Evolutionary conservation across 2,888 invertebrate species (phyloP), one percentile per base, ranked within the genome.

Genomic region (Hydrotaea cyrtoneurina): DNA sequence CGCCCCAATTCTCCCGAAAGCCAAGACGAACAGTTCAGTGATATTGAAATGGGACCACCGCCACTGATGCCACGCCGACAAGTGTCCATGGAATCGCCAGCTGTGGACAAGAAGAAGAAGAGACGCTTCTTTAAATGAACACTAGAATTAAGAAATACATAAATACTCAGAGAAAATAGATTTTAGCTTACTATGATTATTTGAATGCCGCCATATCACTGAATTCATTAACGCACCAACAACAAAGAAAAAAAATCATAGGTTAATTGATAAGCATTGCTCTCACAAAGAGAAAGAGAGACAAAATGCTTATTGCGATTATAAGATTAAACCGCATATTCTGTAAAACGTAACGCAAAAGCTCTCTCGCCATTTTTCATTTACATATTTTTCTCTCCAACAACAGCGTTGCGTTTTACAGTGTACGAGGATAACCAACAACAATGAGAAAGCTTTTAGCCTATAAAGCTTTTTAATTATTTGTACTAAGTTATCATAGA

Each of bases 91-190:
- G 89, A 88, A 26, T 80, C 86, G 2, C 50, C 88, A 13, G 26
- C 87, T n/a, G 86, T 86, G 7, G 86, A 86, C 15, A 86, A 86
- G 21, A 88, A 89, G 46, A 91, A 90, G 80, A 91, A 90, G 80
- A 90, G 88, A 39, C 79, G 90, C 39, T 90, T 90, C 59, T 91
- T 91, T 83, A 89, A 88, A 75, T 87, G 80, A 76, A 53, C 19
- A 46, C 39, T 46, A 36, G 31, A 39, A 11, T 55, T 77, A 77
- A 36, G 59, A 39, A 19, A 57, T 17, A 53, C 2, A 10, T 31
- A 4, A 55, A 55, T n/a, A 59, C 55, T 74, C 74, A 57, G 62
- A 21, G 53, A 17, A 64, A 69, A 43, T 17, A 39, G 13, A 26
- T 46, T 23, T 46, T 23, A 69, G 15, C 3, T 19, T 69, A 59